Evolutionary conservation across 2,797 vertebrate species (phyloP), one percentile per base, ranked within the genome.

Genomic region (Coranthus polyacanthus): DNA sequence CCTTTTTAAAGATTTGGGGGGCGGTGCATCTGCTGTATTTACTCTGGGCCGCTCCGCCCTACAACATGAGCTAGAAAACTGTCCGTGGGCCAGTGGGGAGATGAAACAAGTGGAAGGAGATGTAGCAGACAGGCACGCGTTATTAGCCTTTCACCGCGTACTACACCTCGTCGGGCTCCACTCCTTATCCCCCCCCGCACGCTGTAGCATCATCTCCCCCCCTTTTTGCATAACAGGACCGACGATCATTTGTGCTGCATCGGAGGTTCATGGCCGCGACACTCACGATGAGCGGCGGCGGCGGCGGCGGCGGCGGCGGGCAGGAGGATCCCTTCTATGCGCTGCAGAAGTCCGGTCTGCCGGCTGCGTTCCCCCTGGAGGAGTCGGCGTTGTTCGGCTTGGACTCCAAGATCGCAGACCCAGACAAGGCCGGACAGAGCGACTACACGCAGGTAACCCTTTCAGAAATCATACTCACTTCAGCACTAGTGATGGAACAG

Each of bases 291-390:
- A 95, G 96, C 95, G 93, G 69, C 18, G 43, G 72, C 26, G 90
- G 86, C 77, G 84, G 96, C 95, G 93, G 69, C 18, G 43, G 72
- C 26, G 90, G 86, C 77, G 84, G 87, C 55, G 91, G 94, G 86
- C 94, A 94, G 85, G 96, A 98, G 82, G 95, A 97, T 68, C 94
- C 94, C 16, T 96, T 98, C 90, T 96, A 96, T 62, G 90, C 95
- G 38, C 95, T 97, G 89, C 95, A 98, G 67, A 98, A 97, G 89
- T 93, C 96, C 6, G 90, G 93, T 64, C 82, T 95, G 63, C 36
- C 94, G 9, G 91, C 68, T 1, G 89, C 92, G 49, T 96, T 95
- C 65, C 78, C 92, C 43, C 89, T 95, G 85, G 93, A 94, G 61
- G 94, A 94, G 20, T 91, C 92, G 45, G 76, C 87, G 82, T 86